A percentile compares a stretch with the other conserved stretches of the same genome.
These are phyloP conservation scores for Setipinna tenuifilis DNA, from an alignment of 2,797 vertebrate genomes.

Conservation along the genomic window DNA sequence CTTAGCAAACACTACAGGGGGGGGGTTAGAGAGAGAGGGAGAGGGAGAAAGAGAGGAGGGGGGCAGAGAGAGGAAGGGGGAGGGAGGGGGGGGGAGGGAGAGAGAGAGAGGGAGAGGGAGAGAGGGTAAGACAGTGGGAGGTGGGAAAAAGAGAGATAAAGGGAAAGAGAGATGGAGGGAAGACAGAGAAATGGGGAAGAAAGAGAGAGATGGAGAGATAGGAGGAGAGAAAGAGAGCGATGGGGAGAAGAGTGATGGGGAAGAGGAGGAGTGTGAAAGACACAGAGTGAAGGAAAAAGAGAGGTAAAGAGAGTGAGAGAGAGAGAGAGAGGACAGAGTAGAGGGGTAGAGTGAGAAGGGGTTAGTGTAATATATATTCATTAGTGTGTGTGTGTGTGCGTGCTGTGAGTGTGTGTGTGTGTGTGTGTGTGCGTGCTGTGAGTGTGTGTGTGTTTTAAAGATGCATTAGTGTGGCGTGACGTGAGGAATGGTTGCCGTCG, in stretches of 20 bases:
- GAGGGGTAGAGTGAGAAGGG: conserved; percentile 47
- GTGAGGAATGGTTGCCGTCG: conserved; percentile 71
- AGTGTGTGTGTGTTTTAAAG: neutral
- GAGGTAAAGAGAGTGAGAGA: conserved; percentile 26
- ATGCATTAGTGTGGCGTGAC: neutral
- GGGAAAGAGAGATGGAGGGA: neutral
- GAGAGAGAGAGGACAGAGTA: neutral
- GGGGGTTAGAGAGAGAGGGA: neutral
- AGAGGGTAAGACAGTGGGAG: too few species aligned
- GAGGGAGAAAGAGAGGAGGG: conserved; percentile 13
- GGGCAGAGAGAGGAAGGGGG: too few species aligned
- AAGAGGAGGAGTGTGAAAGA: neutral
- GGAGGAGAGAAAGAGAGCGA: neutral
- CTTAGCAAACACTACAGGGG: neutral
- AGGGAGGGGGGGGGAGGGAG: neutral
- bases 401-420: neutral
- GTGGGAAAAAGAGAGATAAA: conserved; percentile 31
- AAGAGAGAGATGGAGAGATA: conserved; percentile 34
- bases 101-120: neutral
- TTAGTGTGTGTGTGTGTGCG: conserved; percentile 53
- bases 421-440: neutral
- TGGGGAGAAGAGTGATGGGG: neutral
- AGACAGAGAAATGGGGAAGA: neutral
- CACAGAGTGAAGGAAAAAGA: neutral
- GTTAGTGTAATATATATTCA: conserved; percentile 80